phyloP scores from a whole-genome alignment of 2,113 vertebrate species.

The Callithrix jacchus region DNA sequence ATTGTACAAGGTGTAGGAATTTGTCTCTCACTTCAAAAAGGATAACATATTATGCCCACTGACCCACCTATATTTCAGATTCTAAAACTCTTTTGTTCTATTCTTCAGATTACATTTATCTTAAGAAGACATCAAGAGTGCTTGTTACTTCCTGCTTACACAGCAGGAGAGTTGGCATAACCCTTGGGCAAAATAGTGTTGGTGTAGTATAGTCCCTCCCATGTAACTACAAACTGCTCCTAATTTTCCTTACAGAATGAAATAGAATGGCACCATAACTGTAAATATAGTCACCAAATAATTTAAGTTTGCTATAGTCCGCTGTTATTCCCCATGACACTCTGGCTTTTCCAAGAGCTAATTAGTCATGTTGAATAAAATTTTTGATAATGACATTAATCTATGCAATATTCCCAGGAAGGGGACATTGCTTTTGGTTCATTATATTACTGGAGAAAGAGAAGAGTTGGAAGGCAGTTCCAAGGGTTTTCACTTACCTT shows the following conservation, averaged over 20 bases:
- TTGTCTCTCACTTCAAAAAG: not conserved
- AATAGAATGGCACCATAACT: not conserved
- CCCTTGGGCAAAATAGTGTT: not conserved
- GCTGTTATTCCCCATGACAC: not conserved
- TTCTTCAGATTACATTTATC: not conserved
- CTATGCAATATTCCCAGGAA: not conserved
- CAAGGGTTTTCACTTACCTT: not conserved
- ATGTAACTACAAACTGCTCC: not conserved
- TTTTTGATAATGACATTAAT: not conserved
- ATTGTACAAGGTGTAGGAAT: not conserved
- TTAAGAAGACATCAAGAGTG: not conserved
- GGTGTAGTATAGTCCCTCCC: not conserved
- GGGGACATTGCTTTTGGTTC: not conserved
- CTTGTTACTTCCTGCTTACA: constrained; percentile 9
- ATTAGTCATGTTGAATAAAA: not conserved
- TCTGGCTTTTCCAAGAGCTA: not conserved
- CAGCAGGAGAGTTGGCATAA: not conserved
- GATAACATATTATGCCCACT: not conserved
- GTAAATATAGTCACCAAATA: not conserved
- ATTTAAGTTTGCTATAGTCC: not conserved
- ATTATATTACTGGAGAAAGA: not conserved
- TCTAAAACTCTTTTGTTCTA: not conserved
- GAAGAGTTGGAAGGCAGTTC: not conserved
- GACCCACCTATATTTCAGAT: not conserved
- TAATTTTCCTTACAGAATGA: not conserved